These are phyloP conservation scores for Drosophila sp. DNA, from an alignment of 1,140 invertebrate genomes.

Conservation along the genomic window DNA sequence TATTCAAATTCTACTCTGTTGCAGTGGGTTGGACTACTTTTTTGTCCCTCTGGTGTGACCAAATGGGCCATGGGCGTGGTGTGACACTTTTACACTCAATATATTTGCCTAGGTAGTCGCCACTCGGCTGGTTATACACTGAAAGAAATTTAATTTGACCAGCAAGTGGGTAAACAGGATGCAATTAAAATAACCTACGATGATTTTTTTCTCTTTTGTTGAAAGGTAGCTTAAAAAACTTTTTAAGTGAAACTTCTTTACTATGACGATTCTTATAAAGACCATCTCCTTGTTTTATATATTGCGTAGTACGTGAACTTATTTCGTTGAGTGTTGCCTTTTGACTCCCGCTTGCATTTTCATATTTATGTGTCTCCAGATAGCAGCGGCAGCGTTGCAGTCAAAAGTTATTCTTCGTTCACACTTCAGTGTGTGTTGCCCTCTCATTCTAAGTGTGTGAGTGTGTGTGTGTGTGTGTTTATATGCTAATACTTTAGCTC, in stretches of 20 bases:
- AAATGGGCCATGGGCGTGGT: constrained; percentile 57
- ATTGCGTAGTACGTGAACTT: background rate
- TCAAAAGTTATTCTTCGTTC: constrained; percentile 72
- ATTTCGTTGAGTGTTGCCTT: constrained; percentile 41
- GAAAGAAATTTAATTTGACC: background rate
- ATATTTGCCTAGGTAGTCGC: constrained; percentile 65
- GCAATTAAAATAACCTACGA: background rate
- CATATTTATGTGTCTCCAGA: constrained; percentile 81
- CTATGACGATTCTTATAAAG: no score
- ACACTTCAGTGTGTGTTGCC: constrained; percentile 36
- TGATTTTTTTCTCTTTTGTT: background rate
- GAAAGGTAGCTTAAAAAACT: no score
- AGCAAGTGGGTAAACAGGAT: background rate
- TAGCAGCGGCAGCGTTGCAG: constrained; percentile 65
- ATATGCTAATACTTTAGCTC: constrained; percentile 81
- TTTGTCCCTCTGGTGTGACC: constrained; percentile 13
- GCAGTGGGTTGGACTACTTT: constrained; percentile 25
- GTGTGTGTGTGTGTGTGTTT: constrained; percentile 54
- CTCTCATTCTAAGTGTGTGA: constrained; percentile 17
- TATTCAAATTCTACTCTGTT: constrained; percentile 74
- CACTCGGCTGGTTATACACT: constrained; percentile 39
- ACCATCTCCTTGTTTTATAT: background rate
- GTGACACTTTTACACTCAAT: constrained; percentile 67
- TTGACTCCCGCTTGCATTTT: constrained; percentile 70
- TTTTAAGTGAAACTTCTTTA: no score